Evolutionary conservation across 2,797 vertebrate species (phyloP).

Genomic region (Gymnopithys bicolor): DNA sequence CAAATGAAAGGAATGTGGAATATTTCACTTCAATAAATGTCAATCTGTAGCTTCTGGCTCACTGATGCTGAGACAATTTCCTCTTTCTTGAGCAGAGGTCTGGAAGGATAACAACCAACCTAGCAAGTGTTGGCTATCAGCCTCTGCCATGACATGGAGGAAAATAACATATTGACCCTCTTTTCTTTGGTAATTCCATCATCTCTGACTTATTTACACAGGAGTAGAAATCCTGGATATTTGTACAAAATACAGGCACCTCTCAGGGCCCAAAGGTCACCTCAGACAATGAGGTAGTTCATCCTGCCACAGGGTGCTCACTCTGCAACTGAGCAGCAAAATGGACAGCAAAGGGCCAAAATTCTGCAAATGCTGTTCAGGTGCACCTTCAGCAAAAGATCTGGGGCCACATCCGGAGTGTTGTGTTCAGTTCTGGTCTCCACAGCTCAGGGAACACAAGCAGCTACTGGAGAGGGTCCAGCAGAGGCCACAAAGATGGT

Average conservation of each 20-base stretch:
- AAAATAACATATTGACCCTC: background rate
- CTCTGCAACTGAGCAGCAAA: background rate
- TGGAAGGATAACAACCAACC: background rate
- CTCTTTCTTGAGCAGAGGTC: background rate
- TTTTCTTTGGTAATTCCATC: background rate
- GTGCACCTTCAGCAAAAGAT: background rate
- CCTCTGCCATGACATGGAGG: background rate
- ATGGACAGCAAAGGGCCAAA: background rate
- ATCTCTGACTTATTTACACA: background rate
- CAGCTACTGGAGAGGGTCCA: background rate
- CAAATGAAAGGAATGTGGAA: slow-evolving; percentile 25
- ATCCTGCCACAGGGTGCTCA: background rate
- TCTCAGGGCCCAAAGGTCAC: background rate
- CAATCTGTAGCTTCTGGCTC: background rate
- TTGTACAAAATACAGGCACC: background rate
- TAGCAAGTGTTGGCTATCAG: background rate
- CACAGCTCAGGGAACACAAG: background rate
- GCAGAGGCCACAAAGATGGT: background rate
- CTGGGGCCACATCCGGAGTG: rapidly evolving
- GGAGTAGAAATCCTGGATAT: background rate
- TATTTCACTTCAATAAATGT: slow-evolving; percentile 11
- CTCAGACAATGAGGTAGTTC: background rate
- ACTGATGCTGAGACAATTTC: slow-evolving; percentile 33
- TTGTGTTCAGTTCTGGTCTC: background rate
- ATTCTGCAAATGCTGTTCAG: background rate